A percentile compares a stretch with the other conserved stretches of the same genome.
Evolutionary conservation across 2,113 vertebrate species (phyloP).

Genomic region (Rhea pennata): DNA sequence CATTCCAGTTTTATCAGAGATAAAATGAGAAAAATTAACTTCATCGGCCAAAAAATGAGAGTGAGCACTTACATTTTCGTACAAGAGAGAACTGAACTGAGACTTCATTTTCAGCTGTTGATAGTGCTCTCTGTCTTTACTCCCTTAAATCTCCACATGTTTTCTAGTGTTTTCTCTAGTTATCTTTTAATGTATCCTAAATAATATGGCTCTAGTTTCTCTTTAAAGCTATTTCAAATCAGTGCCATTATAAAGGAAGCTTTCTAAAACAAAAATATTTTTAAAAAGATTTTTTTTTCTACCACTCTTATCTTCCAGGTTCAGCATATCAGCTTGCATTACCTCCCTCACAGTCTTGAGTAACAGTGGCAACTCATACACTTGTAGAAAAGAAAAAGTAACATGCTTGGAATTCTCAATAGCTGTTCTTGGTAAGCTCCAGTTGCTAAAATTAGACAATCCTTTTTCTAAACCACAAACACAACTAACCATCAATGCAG

Average conservation of each 20-base stretch:
- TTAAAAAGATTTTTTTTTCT: not conserved
- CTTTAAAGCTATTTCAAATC: not conserved
- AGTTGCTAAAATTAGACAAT: constrained; percentile 37
- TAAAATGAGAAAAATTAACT: not conserved
- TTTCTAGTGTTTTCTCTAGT: not conserved
- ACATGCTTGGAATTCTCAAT: constrained; percentile 22
- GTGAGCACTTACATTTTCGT: not conserved
- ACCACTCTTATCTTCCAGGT: not conserved
- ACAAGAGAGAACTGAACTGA: not conserved
- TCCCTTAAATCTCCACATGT: not conserved
- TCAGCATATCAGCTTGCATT: constrained; percentile 8
- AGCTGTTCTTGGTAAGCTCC: constrained; percentile 14
- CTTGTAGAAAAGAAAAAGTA: not conserved
- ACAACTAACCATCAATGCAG: constrained; percentile 17
- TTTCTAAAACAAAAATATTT: not conserved
- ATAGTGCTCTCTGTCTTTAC: not conserved
- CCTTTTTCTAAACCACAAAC: constrained; percentile 22
- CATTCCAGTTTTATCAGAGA: not conserved
- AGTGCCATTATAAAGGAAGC: not conserved
- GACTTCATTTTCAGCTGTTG: not conserved
- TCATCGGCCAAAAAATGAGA: not conserved
- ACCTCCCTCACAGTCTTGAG: not conserved
- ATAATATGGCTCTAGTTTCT: not conserved
- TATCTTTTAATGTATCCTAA: not conserved
- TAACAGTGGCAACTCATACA: not conserved